Percentiles rank a stretch among this genome's conserved stretches.
phyloP scores from a whole-genome alignment of 2,797 vertebrate species.

The Mallotus villosus region DNA sequence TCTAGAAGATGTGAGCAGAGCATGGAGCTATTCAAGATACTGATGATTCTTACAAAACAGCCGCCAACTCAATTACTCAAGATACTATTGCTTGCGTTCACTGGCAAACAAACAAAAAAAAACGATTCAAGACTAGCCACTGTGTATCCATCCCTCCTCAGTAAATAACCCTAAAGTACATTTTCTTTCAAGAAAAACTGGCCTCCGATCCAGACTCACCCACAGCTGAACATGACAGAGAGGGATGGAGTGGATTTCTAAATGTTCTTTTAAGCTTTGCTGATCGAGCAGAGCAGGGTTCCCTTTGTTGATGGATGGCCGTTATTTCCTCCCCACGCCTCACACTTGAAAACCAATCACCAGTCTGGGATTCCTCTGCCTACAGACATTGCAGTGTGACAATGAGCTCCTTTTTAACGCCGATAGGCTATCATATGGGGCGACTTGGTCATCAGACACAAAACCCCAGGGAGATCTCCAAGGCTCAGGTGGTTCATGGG shows the following conservation, averaged over 20 bases:
- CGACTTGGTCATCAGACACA: slow-evolving; percentile 24
- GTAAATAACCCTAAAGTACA: slow-evolving; percentile 4
- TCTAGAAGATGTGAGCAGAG: no score
- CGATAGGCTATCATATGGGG: slow-evolving; percentile 39
- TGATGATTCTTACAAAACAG: no score
- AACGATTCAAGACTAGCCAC: not conserved
- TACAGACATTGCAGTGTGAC: slow-evolving; percentile 31
- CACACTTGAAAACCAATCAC: slow-evolving; percentile 35
- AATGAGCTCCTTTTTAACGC: slow-evolving; percentile 49
- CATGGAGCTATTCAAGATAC: no score
- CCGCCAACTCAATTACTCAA: no score
- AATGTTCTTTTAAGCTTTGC: slow-evolving; percentile 30
- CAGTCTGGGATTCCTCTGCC: slow-evolving; percentile 32
- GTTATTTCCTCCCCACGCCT: slow-evolving; percentile 45
- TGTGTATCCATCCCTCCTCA: not conserved
- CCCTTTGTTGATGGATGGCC: slow-evolving; percentile 58
- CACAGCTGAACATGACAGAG: slow-evolving; percentile 18
- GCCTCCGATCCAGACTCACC: slow-evolving; percentile 28
- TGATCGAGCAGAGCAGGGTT: slow-evolving; percentile 22
- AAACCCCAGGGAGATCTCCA: slow-evolving; percentile 10
- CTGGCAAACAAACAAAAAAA: no score
- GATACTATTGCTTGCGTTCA: no score
- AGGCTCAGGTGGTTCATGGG: slow-evolving; percentile 12
- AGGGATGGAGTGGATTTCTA: slow-evolving; percentile 26
- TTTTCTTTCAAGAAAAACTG: slow-evolving; percentile 11